Evolutionary conservation across 2,797 vertebrate genomes (phyloP).

Genomic region (Neopelma chrysocephalum): DNA sequence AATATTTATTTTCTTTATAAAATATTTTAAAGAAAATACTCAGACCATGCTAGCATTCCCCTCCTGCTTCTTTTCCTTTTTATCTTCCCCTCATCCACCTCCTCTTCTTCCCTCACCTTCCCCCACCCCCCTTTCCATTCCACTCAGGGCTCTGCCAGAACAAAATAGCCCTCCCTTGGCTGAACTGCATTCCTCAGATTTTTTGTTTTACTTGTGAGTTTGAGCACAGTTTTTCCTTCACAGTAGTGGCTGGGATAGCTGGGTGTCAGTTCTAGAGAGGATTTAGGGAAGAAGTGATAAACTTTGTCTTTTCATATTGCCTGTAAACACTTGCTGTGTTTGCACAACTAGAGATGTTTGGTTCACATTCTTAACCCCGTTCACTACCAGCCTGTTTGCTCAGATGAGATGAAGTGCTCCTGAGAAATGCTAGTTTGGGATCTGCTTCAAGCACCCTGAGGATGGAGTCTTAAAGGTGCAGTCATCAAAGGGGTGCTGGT

Average conservation of each 20-base stretch:
- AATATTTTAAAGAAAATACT: neutral
- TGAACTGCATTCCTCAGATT: constrained; percentile 12
- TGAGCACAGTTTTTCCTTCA: neutral
- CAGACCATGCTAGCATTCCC: neutral
- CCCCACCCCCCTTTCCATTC: neutral
- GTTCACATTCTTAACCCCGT: neutral
- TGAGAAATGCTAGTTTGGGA: neutral
- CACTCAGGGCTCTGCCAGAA: neutral
- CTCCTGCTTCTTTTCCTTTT: neutral
- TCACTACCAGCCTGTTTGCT: accelerated
- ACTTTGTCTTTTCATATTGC: neutral
- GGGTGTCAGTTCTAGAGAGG: neutral
- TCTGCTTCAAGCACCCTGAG: accelerated
- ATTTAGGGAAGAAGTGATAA: neutral
- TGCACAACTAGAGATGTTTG: neutral
- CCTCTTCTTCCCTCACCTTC: neutral
- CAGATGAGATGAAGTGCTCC: neutral
- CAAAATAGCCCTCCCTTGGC: neutral
- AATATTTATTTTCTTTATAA: neutral
- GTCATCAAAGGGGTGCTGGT: neutral
- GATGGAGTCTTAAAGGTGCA: accelerated
- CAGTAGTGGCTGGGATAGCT: neutral
- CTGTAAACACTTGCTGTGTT: accelerated
- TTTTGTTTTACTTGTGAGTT: neutral
- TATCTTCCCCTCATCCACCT: neutral